Percentiles rank a stretch among this genome's conserved stretches.
Conservation (phyloP, 2,888 invertebrate species). For the Sinodicranocentrus sp. region DNA sequence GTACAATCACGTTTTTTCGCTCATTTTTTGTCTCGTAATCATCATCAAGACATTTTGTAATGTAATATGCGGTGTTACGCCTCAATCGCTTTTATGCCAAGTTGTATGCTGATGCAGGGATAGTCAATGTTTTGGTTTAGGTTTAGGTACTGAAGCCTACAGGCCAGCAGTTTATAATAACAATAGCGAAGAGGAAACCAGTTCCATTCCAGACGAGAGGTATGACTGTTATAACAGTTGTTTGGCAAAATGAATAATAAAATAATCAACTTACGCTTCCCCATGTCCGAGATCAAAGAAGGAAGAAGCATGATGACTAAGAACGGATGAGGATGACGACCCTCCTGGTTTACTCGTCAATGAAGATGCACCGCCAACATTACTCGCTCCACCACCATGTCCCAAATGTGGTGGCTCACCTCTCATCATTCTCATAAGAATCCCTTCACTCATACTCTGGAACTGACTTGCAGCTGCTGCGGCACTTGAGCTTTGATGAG, state of each 20-base stretch:
- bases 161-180: no score
- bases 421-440: constrained; percentile 76
- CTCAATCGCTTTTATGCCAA: constrained; percentile 5
- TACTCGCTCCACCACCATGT: constrained; percentile 41
- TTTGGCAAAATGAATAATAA: background rate
- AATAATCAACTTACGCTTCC: constrained; percentile 71
- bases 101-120: background rate
- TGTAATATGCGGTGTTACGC: constrained; percentile 5
- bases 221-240: background rate
- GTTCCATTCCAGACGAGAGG: constrained; percentile 31
- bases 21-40: constrained; percentile 1
- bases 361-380: constrained; percentile 35
- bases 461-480: constrained; percentile 60
- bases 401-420: constrained; percentile 73
- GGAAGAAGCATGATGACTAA: constrained; percentile 66
- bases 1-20: constrained; percentile 19
- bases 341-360: constrained; percentile 56
- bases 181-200: constrained; percentile 25
- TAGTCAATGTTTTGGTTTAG: no score
- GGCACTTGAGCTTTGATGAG: constrained; percentile 52
- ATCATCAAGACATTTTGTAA: background rate
- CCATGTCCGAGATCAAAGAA: constrained; percentile 74
- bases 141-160: no score
- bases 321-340: constrained; percentile 61
- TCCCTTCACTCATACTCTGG: constrained; percentile 73